These are phyloP conservation scores for Amblyopsis rosae DNA, from an alignment of 2,113 vertebrate species.

Conservation along the genomic window DNA sequence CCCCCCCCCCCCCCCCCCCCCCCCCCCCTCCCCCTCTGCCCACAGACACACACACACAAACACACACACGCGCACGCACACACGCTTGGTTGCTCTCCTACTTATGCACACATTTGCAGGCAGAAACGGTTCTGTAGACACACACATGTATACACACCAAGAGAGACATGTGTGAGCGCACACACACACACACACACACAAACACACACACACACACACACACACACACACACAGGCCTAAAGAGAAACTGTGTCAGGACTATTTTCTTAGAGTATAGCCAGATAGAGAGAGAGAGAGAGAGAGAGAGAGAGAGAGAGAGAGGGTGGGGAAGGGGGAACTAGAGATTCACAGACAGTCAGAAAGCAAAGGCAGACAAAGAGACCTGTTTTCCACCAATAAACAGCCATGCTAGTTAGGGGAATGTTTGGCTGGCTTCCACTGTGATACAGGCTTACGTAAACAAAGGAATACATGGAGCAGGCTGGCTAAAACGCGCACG, in stretches of 20 bases:
- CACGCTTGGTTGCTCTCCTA: conserved; percentile 12
- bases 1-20: conserved; percentile 36
- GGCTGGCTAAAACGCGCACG: conserved; percentile 5
- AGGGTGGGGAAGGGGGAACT: not conserved
- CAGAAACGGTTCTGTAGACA: not conserved
- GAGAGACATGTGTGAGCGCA: not conserved
- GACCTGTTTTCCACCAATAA: not conserved
- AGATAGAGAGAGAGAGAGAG: no score
- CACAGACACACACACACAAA: not conserved
- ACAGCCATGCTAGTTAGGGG: not conserved
- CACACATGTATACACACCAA: not conserved
- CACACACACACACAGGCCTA: conserved; percentile 24
- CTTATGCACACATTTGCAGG: conserved; percentile 24
- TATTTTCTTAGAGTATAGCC: conserved; percentile 6
- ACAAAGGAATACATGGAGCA: not conserved
- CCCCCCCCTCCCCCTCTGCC: not conserved
- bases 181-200: conserved; percentile 17
- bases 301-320: no score
- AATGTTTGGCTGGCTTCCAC: not conserved
- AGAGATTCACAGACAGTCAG: not conserved
- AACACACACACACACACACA: conserved; percentile 21
- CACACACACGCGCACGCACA: not conserved
- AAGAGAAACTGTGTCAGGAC: conserved; percentile 38
- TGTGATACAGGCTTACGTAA: not conserved
- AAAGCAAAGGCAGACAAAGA: not conserved